phyloP scores from a whole-genome alignment of 2,888 invertebrate genomes.

The Malthinus flaveolus region DNA sequence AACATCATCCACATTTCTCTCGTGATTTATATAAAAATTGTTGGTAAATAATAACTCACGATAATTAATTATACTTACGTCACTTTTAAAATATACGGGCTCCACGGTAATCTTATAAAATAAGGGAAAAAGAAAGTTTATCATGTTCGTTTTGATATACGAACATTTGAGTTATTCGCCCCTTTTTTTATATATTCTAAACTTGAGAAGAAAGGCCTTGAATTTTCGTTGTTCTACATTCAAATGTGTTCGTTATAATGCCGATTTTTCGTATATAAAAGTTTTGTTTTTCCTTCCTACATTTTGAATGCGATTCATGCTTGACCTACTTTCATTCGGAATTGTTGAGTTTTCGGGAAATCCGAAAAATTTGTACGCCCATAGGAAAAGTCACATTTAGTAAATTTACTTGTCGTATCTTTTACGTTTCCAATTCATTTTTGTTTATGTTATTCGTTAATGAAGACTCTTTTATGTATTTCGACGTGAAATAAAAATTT shows the following conservation, averaged over 20 bases:
- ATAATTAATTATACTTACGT: too few species aligned
- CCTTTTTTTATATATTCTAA: neutral
- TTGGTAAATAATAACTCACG: neutral
- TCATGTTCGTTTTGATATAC: neutral
- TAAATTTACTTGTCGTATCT: neutral
- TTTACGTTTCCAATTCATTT: neutral
- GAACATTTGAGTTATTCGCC: neutral
- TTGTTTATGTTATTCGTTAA: too few species aligned
- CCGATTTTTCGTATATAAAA: slow-evolving; percentile 1
- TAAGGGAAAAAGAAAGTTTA: neutral
- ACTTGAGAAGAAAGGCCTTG: neutral
- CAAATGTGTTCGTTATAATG: slow-evolving; percentile 5
- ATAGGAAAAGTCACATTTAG: neutral
- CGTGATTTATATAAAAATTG: neutral
- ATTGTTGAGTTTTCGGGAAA: neutral
- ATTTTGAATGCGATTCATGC: neutral
- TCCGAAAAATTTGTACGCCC: neutral
- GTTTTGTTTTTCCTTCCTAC: slow-evolving; percentile 5
- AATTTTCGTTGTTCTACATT: slow-evolving; percentile 4
- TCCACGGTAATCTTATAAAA: neutral
- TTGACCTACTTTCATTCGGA: slow-evolving; percentile 1
- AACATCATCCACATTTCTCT: too few species aligned
- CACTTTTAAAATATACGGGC: too few species aligned
- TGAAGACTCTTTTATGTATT: too few species aligned
- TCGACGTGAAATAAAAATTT: too few species aligned